Conservation (phyloP, 92 coral and sea anemone genomes). For the Porites lobata region DNA sequence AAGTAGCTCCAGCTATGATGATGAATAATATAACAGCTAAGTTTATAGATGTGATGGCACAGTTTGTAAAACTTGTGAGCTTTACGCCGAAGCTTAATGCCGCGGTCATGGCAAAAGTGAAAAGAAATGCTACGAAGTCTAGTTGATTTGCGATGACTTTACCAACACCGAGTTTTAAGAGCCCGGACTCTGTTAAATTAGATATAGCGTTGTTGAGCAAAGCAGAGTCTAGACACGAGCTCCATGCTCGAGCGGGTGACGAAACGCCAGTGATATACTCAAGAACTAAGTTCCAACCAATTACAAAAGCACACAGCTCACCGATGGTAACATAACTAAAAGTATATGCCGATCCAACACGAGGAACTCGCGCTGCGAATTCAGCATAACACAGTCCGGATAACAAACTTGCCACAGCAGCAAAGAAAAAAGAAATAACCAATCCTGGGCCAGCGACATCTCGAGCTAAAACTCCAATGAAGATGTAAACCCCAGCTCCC, state of each 20-base stretch:
- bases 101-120: slow-evolving; percentile 39
- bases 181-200: neutral
- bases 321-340: slow-evolving; percentile 74
- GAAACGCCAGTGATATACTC: slow-evolving; percentile 69
- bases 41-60: slow-evolving; percentile 58
- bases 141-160: neutral
- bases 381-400: slow-evolving; percentile 80
- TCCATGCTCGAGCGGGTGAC: slow-evolving; percentile 61
- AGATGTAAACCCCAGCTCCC: slow-evolving; percentile 57
- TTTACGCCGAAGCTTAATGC: slow-evolving; percentile 56
- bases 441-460: slow-evolving; percentile 78
- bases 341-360: slow-evolving; percentile 73
- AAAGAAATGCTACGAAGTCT: slow-evolving; percentile 63
- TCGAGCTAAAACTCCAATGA: slow-evolving; percentile 75
- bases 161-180: neutral
- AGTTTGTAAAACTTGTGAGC: slow-evolving; percentile 42
- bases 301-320: slow-evolving; percentile 79
- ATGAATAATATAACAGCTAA: slow-evolving; percentile 62
- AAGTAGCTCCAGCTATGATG: slow-evolving; percentile 21
- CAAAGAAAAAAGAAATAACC: slow-evolving; percentile 70
- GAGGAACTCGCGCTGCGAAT: slow-evolving; percentile 8
- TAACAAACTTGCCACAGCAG: slow-evolving; percentile 68
- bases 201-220: neutral
- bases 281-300: slow-evolving; percentile 78
- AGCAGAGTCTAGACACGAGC: slow-evolving; percentile 63